Evolutionary conservation across 35 echinoderm and acorn worm genomes (phyloP).

Genomic region (Eucidaris tribuloides): DNA sequence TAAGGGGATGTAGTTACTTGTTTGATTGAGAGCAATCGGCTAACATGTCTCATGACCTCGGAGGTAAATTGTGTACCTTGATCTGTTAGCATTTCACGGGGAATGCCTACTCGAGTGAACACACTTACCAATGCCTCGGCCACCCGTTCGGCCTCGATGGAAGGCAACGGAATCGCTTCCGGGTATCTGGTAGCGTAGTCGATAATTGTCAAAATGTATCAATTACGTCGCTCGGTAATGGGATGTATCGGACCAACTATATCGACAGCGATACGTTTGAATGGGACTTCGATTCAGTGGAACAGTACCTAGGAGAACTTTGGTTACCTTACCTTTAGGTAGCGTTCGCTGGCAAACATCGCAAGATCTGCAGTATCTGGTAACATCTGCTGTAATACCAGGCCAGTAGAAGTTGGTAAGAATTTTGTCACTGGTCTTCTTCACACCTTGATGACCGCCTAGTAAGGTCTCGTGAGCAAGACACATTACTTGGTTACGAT

Average conservation of each 20-base stretch:
- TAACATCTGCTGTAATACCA: constrained; percentile 37
- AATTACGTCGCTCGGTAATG: constrained; percentile 21
- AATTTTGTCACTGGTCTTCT: constrained; percentile 55
- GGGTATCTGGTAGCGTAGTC: constrained; percentile 65
- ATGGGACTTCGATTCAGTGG: constrained; percentile 53
- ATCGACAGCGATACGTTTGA: constrained; percentile 57
- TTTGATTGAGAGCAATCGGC: constrained; percentile 49
- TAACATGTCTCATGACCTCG: constrained; percentile 13
- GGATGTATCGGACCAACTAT: constrained; percentile 59
- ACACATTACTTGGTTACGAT: not conserved
- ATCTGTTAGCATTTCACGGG: constrained; percentile 56
- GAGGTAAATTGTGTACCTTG: constrained; percentile 43
- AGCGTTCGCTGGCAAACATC: constrained; percentile 63
- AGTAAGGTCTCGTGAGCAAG: constrained; percentile 55
- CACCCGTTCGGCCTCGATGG: constrained; percentile 42
- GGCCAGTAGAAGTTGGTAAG: constrained; percentile 74
- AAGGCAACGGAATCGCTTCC: constrained; percentile 30
- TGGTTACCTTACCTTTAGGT: constrained; percentile 53
- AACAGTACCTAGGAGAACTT: constrained; percentile 35
- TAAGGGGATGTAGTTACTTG: constrained; percentile 65
- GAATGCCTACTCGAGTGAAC: constrained; percentile 43
- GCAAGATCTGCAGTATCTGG: constrained; percentile 48
- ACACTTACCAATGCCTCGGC: constrained; percentile 59
- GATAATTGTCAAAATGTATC: constrained; percentile 35
- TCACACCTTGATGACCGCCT: constrained; percentile 55